These are phyloP conservation scores for Noctua janthe DNA, from an alignment of 2,888 invertebrate species.

Conservation along the genomic window DNA sequence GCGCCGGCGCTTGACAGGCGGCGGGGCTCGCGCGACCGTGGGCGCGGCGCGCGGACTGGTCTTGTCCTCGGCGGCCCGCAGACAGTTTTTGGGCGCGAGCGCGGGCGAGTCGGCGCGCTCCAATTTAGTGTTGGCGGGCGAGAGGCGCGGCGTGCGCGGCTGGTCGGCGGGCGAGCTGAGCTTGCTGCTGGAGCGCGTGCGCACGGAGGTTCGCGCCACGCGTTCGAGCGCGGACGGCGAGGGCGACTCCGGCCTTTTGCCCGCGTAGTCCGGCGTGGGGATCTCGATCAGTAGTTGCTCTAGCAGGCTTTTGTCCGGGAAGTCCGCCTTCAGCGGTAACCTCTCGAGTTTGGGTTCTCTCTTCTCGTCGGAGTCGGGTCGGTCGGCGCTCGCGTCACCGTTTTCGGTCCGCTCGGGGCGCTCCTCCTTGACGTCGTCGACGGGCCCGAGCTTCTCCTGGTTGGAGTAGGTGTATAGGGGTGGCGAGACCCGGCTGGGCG, in stretches of 20 bases:
- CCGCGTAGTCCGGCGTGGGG: conserved; percentile 91
- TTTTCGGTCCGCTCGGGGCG: conserved; percentile 87
- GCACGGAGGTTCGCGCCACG: conserved; percentile 89
- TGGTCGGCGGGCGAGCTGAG: conserved; percentile 92
- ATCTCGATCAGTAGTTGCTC: conserved; percentile 96
- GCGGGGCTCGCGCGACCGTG: conserved; percentile 66
- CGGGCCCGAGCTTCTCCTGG: conserved; percentile 89
- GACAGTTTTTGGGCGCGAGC: conserved; percentile 61
- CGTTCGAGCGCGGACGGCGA: conserved; percentile 87
- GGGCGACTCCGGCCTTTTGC: conserved; percentile 86
- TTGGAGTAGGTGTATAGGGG: conserved; percentile 95
- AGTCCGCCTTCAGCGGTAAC: conserved; percentile 85
- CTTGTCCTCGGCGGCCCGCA: conserved; percentile 77
- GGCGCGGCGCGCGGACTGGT: conserved; percentile 75
- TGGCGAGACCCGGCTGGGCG: conserved; percentile 93
- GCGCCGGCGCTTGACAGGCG: conserved; percentile 92
- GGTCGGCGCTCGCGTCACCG: conserved; percentile 73
- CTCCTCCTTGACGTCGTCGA: conserved; percentile 82
- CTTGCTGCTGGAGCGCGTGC: conserved; percentile 93
- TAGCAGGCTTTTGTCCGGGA: conserved; percentile 91
- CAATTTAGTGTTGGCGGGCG: conserved; percentile 75
- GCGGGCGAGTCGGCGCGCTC: conserved; percentile 77
- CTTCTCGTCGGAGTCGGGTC: conserved; percentile 62
- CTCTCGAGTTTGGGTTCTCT: conserved; percentile 79
- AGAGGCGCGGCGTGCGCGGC: conserved; percentile 85